phyloP scores from a whole-genome alignment of 2,888 invertebrate genomes.

The Hedya salicella region DNA sequence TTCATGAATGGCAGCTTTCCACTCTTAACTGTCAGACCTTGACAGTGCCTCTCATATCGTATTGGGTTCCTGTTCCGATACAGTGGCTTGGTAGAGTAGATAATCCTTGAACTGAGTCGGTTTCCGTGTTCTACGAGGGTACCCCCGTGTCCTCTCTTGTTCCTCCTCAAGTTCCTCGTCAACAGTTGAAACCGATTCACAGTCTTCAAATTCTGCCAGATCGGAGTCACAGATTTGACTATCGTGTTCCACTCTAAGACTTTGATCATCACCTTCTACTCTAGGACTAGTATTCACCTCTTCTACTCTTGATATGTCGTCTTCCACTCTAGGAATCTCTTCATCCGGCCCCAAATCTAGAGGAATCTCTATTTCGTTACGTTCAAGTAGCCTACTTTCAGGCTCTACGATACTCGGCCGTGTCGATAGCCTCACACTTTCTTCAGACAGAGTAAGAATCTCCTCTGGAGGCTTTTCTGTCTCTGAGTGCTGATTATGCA shows the following conservation, averaged over 20 bases:
- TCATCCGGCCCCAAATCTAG: no score
- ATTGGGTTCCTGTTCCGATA: not conserved
- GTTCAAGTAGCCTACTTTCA: no score
- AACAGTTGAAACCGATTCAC: not conserved
- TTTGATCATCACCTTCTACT: no score
- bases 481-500: no score
- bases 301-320: no score
- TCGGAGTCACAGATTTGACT: not conserved
- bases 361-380: no score
- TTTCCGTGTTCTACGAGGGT: not conserved
- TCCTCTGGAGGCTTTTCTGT: no score
- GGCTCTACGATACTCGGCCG: no score
- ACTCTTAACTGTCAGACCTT: not conserved
- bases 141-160: not conserved
- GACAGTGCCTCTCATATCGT: constrained; percentile 1
- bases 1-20: constrained; percentile 1
- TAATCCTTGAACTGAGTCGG: not conserved
- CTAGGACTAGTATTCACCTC: no score
- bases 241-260: not conserved
- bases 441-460: not conserved
- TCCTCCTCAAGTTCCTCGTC: not conserved
- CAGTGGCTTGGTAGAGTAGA: not conserved
- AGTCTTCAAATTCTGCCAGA: not conserved
- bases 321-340: no score
- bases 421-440: not conserved